Evolutionary conservation across 1,140 invertebrate genomes (phyloP), one percentile per base, ranked within the genome.

Genomic region (Eufriesea mexicana): DNA sequence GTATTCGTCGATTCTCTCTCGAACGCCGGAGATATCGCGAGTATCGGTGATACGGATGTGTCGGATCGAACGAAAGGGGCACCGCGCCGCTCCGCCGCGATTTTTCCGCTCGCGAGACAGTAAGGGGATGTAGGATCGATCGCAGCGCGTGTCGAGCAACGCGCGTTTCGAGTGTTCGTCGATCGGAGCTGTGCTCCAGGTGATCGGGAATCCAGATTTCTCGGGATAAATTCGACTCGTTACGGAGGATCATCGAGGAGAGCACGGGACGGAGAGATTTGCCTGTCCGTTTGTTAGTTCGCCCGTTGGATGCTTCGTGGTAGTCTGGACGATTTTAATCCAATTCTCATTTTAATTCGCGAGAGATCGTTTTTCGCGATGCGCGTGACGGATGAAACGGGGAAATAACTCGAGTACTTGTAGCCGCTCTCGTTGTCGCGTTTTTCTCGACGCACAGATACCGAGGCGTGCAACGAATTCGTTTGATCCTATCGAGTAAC

Each of bases 261-360:
- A 20, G 35, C 25, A n/a, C n/a, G 8, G 1, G 59, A 42, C 28
- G 6, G 76, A 76, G 59, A 76, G 55, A 78, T 62, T 68, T 72
- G 45, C 49, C 57, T n/a, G 45, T 54, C 55, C 54, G 42, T 47
- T 59, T 73, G 51, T 75, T 49, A 23, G 54, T 67, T 71, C 54
- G 42, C 80, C 61, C 28, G 28, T 23, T 70, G 20, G 54, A 70
- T 82, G 66, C 28, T 54, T 54, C 61, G 1, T 4, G 35, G 66
- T 76, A 67, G 59, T 16, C 66, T 23, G 70, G 70, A 66, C 82
- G 68, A 66, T 75, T 77, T 20, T 84, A 88, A 86, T 86, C 66
- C 74, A 70, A 78, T 85, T 81, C 72, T 61, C 35, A 57, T 75
- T 73, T 87, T 86, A 78, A 85, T 88, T 89, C 79, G 64, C 84